phyloP scores from a whole-genome alignment of 1,140 invertebrate genomes.

The Epicauta chinensis region DNA sequence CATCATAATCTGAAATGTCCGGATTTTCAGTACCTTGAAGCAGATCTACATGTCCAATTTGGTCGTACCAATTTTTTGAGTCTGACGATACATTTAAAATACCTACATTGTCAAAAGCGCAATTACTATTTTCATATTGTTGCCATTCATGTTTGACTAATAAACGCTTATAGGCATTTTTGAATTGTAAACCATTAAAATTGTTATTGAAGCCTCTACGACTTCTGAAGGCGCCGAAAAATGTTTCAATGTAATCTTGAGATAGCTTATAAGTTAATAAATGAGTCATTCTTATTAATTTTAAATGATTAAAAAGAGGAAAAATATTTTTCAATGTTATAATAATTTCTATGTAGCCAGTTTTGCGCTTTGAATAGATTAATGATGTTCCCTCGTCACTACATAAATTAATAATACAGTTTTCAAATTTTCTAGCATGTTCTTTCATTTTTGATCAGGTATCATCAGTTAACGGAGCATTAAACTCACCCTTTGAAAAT shows the following conservation, averaged over 20 bases:
- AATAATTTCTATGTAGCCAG: constrained; percentile 20
- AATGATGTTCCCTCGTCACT: neutral
- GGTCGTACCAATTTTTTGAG: too few relatives aligned
- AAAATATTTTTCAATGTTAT: constrained; percentile 18
- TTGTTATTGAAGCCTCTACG: constrained; percentile 28
- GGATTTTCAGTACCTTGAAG: too few relatives aligned
- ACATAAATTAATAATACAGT: constrained; percentile 1
- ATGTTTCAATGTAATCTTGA: constrained; percentile 26
- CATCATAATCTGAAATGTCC: too few relatives aligned
- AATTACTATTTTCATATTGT: constrained; percentile 11
- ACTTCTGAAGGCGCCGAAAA: constrained; percentile 24
- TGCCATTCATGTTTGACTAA: constrained; percentile 23
- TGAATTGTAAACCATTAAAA: constrained; percentile 26
- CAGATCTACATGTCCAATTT: too few relatives aligned
- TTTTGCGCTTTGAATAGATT: constrained; percentile 11
- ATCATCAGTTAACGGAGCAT: neutral
- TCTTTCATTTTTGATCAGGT: neutral
- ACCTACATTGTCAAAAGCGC: constrained; percentile 17
- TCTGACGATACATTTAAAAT: constrained; percentile 29
- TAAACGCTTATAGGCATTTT: constrained; percentile 21
- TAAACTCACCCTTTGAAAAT: constrained; percentile 18
- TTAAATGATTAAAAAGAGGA: constrained; percentile 5
- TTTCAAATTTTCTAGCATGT: constrained; percentile 1
- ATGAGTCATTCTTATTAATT: constrained; percentile 16
- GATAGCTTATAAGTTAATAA: constrained; percentile 23